A percentile compares a stretch with the other conserved stretches of the same genome.
phyloP scores from a whole-genome alignment of 37 sponge, comb jelly and placozoan genomes.

The Spongia lamella region DNA sequence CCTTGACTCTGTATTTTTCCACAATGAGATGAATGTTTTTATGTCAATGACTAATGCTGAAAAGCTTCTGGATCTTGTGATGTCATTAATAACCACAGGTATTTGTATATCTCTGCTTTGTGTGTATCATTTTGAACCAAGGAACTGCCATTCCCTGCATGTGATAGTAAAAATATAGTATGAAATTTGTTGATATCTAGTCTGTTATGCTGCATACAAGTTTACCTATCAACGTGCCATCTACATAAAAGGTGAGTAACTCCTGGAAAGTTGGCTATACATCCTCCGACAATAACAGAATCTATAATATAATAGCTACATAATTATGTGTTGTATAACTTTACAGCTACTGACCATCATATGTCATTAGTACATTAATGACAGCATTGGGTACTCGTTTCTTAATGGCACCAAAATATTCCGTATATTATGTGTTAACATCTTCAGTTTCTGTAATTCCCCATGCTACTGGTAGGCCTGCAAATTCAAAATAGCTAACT shows the following conservation, averaged over 20 bases:
- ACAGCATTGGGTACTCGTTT: neutral
- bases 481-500: no score
- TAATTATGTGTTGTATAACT: no score
- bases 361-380: neutral
- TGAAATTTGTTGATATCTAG: no score
- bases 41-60: no score
- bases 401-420: neutral
- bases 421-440: neutral
- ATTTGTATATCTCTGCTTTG: constrained; percentile 2
- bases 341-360: no score
- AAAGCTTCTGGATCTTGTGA: no score
- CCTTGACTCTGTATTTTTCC: no score
- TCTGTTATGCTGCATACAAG: no score
- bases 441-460: constrained; percentile 12
- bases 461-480: constrained; percentile 12
- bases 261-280: neutral
- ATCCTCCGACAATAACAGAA: neutral
- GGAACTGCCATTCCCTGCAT: constrained; percentile 1
- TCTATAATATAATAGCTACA: neutral
- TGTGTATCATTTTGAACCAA: neutral
- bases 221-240: no score
- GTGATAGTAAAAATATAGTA: neutral
- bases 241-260: no score
- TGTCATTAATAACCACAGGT: neutral
- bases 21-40: no score